Conservation (phyloP, 2,797 vertebrate genomes). For the Girardinus metallicus region DNA sequence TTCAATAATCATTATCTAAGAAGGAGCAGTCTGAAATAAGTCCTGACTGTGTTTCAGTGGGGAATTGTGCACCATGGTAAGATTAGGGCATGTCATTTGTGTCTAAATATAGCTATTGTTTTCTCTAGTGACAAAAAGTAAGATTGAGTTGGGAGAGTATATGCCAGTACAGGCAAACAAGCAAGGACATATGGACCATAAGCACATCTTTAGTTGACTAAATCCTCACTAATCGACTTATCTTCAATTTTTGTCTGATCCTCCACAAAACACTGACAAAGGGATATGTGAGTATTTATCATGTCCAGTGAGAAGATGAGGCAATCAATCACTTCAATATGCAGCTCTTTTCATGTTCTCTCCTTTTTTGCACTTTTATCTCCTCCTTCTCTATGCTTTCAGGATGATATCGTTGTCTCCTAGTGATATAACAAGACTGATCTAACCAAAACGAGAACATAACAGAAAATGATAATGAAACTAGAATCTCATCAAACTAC, state of each 20-base stretch:
- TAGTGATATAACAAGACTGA: slow-evolving; percentile 6
- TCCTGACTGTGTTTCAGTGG: not conserved
- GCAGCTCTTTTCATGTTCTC: slow-evolving; percentile 8
- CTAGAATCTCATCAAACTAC: too few species aligned
- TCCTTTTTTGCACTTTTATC: slow-evolving; percentile 16
- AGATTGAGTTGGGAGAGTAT: too few species aligned
- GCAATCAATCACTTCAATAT: slow-evolving; percentile 29
- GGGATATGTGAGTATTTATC: slow-evolving; percentile 29
- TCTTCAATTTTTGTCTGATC: slow-evolving; percentile 2
- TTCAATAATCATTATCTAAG: not conserved
- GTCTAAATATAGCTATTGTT: not conserved
- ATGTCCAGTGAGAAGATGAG: not conserved
- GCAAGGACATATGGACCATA: not conserved
- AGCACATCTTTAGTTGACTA: not conserved
- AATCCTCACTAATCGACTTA: not conserved
- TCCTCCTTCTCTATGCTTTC: slow-evolving; percentile 7
- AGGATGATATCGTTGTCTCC: slow-evolving; percentile 32
- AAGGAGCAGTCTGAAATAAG: not conserved
- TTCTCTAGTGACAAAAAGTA: not conserved
- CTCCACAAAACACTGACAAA: slow-evolving; percentile 15
- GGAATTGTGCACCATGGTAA: not conserved
- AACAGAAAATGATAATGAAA: too few species aligned
- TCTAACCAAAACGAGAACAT: too few species aligned
- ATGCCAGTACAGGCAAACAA: not conserved
- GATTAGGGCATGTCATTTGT: not conserved